Evolutionary conservation across 1,140 invertebrate genomes (phyloP).

Genomic region (Coptotermes formosanus): DNA sequence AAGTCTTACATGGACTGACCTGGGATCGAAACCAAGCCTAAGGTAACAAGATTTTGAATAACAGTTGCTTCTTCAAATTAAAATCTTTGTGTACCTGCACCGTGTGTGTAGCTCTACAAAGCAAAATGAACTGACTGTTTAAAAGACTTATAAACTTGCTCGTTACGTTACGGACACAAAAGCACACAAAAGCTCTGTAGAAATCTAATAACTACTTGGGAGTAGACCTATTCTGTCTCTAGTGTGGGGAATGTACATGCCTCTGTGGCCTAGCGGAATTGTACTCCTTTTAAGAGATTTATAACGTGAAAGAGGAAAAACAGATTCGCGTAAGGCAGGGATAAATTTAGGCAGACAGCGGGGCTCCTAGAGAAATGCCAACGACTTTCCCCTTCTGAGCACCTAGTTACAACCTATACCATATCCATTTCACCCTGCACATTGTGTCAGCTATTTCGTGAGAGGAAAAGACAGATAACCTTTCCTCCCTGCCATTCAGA

Average conservation of each 20-base stretch:
- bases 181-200: background rate
- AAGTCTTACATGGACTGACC: too few relatives aligned
- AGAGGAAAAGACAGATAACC: conserved; percentile 16
- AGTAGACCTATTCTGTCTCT: too few relatives aligned
- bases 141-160: background rate
- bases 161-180: background rate
- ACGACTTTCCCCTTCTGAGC: too few relatives aligned
- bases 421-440: conserved; percentile 24
- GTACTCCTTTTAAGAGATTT: background rate
- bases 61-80: too few relatives aligned
- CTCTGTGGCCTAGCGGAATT: background rate
- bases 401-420: background rate
- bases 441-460: conserved; percentile 23
- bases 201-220: background rate
- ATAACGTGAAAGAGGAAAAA: background rate
- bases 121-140: background rate
- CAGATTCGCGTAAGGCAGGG: background rate
- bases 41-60: too few relatives aligned
- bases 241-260: background rate
- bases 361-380: background rate
- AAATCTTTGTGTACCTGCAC: too few relatives aligned
- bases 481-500: background rate
- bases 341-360: conserved; percentile 20
- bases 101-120: background rate
- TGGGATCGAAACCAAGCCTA: too few relatives aligned